phyloP scores from a whole-genome alignment of 2,113 vertebrate genomes.

The Eolophus roseicapilla region DNA sequence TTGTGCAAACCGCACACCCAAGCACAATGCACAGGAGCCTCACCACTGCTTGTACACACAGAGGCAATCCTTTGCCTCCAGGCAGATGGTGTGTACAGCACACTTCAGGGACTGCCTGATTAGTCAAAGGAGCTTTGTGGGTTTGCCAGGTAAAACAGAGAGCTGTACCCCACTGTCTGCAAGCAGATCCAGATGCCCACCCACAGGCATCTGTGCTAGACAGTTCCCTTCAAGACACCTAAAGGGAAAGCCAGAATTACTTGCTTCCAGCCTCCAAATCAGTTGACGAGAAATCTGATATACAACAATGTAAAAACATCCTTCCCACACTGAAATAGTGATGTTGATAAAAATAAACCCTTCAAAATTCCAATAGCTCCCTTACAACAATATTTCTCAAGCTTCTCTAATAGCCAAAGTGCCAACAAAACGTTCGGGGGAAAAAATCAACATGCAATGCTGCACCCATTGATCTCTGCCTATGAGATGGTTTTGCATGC shows the following conservation, averaged over 20 bases:
- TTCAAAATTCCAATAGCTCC: background rate
- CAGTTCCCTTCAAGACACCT: background rate
- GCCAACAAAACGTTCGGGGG: background rate
- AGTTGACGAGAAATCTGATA: background rate
- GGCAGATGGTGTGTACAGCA: background rate
- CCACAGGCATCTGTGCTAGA: background rate
- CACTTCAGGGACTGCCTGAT: background rate
- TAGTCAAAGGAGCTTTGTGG: background rate
- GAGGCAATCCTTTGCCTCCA: background rate
- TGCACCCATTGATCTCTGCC: background rate
- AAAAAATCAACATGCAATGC: background rate
- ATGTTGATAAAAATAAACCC: background rate
- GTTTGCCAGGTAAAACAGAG: background rate
- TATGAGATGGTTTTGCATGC: background rate
- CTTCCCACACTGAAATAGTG: background rate
- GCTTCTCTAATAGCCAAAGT: background rate
- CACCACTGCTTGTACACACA: accelerated
- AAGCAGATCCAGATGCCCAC: background rate
- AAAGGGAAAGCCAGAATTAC: background rate
- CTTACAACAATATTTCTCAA: background rate
- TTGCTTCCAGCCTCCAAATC: background rate
- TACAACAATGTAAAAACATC: background rate
- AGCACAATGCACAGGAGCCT: accelerated
- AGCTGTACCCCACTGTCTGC: background rate
- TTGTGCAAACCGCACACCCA: background rate